phyloP scores from a whole-genome alignment of 2,888 invertebrate genomes.

The Conomelus anceps region DNA sequence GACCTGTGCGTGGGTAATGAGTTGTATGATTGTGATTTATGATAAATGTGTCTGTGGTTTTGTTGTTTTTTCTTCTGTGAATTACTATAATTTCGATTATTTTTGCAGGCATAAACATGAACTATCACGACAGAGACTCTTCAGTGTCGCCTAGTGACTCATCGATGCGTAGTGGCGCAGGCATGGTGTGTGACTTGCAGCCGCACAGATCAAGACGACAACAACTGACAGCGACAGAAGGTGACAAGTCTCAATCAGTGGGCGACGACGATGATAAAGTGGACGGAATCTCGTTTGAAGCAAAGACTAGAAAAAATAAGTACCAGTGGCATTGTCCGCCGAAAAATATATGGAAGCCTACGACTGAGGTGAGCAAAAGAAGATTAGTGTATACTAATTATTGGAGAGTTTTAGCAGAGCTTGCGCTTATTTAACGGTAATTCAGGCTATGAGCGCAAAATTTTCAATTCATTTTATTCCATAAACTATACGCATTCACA shows the following conservation, averaged over 20 bases:
- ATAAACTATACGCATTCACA: no score
- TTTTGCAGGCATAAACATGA: conserved; percentile 21
- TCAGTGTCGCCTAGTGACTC: conserved; percentile 13
- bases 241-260: not conserved
- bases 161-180: not conserved
- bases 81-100: not conserved
- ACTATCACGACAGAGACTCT: conserved; percentile 19
- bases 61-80: no score
- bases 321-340: conserved; percentile 65
- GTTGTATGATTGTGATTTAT: no score
- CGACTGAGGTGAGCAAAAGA: conserved; percentile 58
- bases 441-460: no score
- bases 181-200: not conserved
- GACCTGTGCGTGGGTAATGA: no score
- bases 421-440: no score
- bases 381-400: not conserved
- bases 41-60: no score
- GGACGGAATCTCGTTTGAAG: not conserved
- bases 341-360: conserved; percentile 73
- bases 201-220: not conserved
- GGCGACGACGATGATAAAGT: not conserved
- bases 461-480: no score
- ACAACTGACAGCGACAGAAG: not conserved
- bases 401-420: no score
- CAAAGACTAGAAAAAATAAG: not conserved